Percentiles rank a stretch among this genome's conserved stretches.
These are phyloP conservation scores for Barypeithes pellucidus DNA, from an alignment of 2,888 invertebrate species.

Conservation along the genomic window DNA sequence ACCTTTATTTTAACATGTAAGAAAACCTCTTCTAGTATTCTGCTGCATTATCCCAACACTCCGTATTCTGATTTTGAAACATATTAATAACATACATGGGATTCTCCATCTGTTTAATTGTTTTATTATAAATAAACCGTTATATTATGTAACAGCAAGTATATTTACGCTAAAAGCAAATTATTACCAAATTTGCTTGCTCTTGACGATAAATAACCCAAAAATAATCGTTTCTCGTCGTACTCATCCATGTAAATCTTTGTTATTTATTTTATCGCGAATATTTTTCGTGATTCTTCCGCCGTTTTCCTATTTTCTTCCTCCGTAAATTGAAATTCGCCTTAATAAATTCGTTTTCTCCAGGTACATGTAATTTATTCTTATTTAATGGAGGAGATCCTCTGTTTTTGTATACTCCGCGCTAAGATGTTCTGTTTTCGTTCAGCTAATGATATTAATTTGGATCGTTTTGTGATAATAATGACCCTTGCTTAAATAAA, in stretches of 20 bases:
- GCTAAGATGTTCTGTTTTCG: constrained; percentile 29
- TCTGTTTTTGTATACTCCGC: constrained; percentile 52
- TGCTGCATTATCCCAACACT: no score
- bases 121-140: no score
- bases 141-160: no score
- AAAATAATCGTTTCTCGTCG: no score
- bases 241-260: constrained; percentile 34
- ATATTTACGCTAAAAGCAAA: neutral
- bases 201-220: neutral
- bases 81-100: no score
- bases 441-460: constrained; percentile 44
- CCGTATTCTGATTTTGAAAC: no score
- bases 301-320: constrained; percentile 48
- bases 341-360: constrained; percentile 55
- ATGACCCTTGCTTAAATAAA: no score
- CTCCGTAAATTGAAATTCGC: constrained; percentile 51
- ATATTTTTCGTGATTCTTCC: constrained; percentile 52
- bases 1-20: no score
- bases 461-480: constrained; percentile 36
- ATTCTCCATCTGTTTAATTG: no score
- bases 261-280: constrained; percentile 44
- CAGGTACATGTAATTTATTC: constrained; percentile 55
- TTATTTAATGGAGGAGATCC: constrained; percentile 52
- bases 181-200: neutral
- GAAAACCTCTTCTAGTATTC: no score